Conservation (phyloP, 2,797 vertebrate species). For the Esox lucius region DNA sequence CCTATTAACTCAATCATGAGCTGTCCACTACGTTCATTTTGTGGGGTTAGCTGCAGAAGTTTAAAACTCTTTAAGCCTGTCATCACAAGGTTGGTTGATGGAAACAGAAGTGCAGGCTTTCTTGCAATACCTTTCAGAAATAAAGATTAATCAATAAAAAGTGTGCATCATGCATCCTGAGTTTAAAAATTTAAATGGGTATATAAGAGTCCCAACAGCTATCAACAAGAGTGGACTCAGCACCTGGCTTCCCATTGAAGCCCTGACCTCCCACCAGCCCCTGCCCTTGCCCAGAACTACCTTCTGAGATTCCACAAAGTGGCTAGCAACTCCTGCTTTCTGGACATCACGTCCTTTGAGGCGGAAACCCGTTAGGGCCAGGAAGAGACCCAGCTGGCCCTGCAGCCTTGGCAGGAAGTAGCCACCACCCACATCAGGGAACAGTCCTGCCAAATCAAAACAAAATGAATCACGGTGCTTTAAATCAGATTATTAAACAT, state of each 20-base stretch:
- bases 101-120: too few species aligned
- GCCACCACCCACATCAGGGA: slow-evolving; percentile 95
- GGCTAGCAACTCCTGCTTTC: slow-evolving; percentile 87
- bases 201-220: neutral
- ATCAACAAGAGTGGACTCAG: slow-evolving; percentile 39
- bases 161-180: too few species aligned
- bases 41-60: too few species aligned
- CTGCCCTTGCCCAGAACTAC: slow-evolving; percentile 61
- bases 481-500: neutral
- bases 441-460: slow-evolving; percentile 79
- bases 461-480: neutral
- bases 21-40: too few species aligned
- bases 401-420: slow-evolving; percentile 91
- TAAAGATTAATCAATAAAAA: too few species aligned
- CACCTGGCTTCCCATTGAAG: slow-evolving; percentile 22
- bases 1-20: too few species aligned
- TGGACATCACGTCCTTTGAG: slow-evolving; percentile 92
- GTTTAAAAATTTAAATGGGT: too few species aligned
- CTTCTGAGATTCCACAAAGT: slow-evolving; percentile 89
- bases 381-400: slow-evolving; percentile 87
- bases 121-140: too few species aligned
- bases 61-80: too few species aligned
- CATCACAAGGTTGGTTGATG: too few species aligned
- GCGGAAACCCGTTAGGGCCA: slow-evolving; percentile 90
- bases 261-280: slow-evolving; percentile 4